Percentiles rank a stretch among this genome's conserved stretches.
phyloP scores from a whole-genome alignment of 2,113 vertebrate species.

The Chionis minor region DNA sequence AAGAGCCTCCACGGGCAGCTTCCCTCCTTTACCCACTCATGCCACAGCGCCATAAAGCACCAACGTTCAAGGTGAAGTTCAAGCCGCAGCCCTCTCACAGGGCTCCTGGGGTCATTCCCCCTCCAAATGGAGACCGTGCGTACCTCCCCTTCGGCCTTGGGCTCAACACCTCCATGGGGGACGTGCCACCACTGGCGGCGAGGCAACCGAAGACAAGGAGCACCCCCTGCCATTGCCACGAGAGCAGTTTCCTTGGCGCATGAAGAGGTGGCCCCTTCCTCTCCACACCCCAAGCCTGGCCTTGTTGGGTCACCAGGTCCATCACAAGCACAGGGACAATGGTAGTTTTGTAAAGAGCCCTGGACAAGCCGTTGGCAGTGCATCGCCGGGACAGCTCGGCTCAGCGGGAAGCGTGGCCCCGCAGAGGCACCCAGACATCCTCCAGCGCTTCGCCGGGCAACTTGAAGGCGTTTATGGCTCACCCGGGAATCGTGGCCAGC shows the following conservation, averaged over 20 bases:
- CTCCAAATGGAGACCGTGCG: not conserved
- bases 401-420: not conserved
- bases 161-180: not conserved
- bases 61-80: not conserved
- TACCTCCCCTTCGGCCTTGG: not conserved
- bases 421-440: accelerated
- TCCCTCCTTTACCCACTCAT: not conserved
- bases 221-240: not conserved
- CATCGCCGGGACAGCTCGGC: not conserved
- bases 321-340: accelerated
- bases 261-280: not conserved
- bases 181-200: not conserved
- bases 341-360: not conserved
- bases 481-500: not conserved
- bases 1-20: not conserved
- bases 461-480: not conserved
- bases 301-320: not conserved
- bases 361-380: not conserved
- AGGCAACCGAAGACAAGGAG: not conserved
- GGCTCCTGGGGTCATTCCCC: not conserved
- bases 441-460: accelerated
- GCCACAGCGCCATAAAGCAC: not conserved
- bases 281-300: not conserved
- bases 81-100: not conserved
- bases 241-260: not conserved